Evolutionary conservation across 2,888 invertebrate genomes (phyloP), one percentile per base, ranked within the genome.

Genomic region (Creontiades dilutus): DNA sequence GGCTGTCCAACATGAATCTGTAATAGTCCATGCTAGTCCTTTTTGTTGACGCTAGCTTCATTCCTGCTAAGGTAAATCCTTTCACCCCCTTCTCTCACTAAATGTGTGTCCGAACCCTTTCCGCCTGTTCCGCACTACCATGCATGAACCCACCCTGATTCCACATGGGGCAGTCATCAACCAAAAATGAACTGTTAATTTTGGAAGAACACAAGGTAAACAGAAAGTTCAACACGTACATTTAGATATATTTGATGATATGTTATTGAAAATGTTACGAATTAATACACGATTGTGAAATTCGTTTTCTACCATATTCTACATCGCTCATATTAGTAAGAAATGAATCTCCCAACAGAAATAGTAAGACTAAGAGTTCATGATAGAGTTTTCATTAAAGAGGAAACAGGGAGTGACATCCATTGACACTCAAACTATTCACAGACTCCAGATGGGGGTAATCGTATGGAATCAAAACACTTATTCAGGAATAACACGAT

Each of bases 1-100:
- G 28, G 88, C 88, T 80, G 57, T 52, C 90, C 78, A 89, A 89
- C 82, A 87, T 86, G 89, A 86, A 82, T 75, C 90, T 90, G 90
- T 86, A 76, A 87, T 86, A 88, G 92, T 92, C 92, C 92, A 92
- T 92, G 92, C 92, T 92, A 91, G 92, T 92, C 91, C 92, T 92
- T 91, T 92, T 92, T 91, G 92, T 92, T 91, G 91, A 91, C 90
- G 91, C 91, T 91, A 91, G 91, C 91, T 91, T 91, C 90, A 86
- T 89, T 90, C 91, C 91, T 91, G 90, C 92, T 90, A 91, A 92
- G 92, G 92, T 92, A 91, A 88, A 85, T 27, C 27, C 80, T 55
- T 57, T 23, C 52, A 47, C 82, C 48, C 55, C 55, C 82, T 52
- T 19, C 52, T 19, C 23, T 27, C 68, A n/a, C 47, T 16, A 13